Base-by-base conservation (phyloP, 2,797 vertebrate genomes). In the Euthynnus affinis region DNA sequence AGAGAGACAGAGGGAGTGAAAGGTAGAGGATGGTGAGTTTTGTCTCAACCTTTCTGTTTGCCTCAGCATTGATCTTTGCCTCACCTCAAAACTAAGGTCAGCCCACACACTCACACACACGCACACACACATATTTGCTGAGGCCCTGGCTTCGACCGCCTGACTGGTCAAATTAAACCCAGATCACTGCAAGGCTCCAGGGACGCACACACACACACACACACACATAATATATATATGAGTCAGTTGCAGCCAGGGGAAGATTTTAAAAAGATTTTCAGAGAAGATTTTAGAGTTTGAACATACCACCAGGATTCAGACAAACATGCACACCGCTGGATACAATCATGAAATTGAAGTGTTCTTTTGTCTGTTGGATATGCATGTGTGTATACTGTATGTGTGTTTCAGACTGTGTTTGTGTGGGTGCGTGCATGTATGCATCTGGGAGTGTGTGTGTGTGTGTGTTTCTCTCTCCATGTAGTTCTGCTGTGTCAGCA, bases 161-260 rank as follows among this genome's bases (percentile, higher is more conserved):
- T 93, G 91, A 92, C 92, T 89, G 86, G 87, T 91, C 91, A 94
- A 95, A 96, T 96, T 95, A 95, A 94, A 95, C 92, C 87, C 76
- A 89, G 87, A 93, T 93, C 90, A 92, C 87, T 82, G 88, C 83
- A 68, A 74, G 63, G 65, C 84, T 86, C 90, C 81, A 74, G 87
- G 67, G 80, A 83, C 14, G 69, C 29, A 73, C 57, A 80, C 77
- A 75, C 48, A 71, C 59, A 57, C 46, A 61, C 58, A 61, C 69
- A 80, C 57, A 71, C 70, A 78, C 66, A 70, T 7, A 65, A 58
- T 12, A 55, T 40, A 52, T 23, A 52, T 17, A 59, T 32, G 20
- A 46, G 20, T 37, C 42, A 52, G 15, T 64, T 64, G 70, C 49
- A 70, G 46, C 71, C 77, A 78, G 37, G 64, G 53, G 17, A 46